phyloP scores from a whole-genome alignment of 1,140 invertebrate genomes.

The Calosoma granatense region DNA sequence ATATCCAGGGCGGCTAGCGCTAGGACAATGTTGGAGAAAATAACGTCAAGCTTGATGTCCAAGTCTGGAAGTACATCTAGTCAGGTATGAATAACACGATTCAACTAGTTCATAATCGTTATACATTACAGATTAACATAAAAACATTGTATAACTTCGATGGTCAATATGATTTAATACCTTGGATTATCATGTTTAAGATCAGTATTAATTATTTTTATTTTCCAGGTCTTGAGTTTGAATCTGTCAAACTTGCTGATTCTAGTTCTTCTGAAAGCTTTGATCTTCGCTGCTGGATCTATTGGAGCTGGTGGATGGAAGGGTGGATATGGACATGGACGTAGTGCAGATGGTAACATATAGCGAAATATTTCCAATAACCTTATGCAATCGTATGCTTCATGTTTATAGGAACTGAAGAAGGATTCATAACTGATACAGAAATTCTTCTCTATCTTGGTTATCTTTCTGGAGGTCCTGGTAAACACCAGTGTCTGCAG shows the following conservation, averaged over 20 bases:
- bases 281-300: slow-evolving; percentile 68
- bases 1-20: background rate
- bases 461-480: slow-evolving; percentile 40
- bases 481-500: slow-evolving; percentile 62
- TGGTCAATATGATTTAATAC: background rate
- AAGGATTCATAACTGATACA: slow-evolving; percentile 25
- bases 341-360: slow-evolving; percentile 8
- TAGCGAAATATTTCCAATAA: background rate
- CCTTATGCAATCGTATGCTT: background rate
- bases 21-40: background rate
- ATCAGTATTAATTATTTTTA: background rate
- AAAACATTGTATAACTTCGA: background rate
- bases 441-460: slow-evolving; percentile 28
- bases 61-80: background rate
- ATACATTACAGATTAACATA: background rate
- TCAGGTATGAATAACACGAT: no score
- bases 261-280: slow-evolving; percentile 66
- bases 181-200: no score
- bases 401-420: slow-evolving; percentile 14
- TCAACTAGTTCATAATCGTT: background rate
- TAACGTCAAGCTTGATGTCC: background rate
- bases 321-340: slow-evolving; percentile 33
- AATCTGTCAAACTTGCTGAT: slow-evolving; percentile 74
- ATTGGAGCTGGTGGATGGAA: slow-evolving; percentile 56
- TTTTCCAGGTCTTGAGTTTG: slow-evolving; percentile 64